These are phyloP conservation scores for Apostichopus leukothele DNA, from an alignment of 53 echinoderm and acorn worm species.

Conservation along the genomic window DNA sequence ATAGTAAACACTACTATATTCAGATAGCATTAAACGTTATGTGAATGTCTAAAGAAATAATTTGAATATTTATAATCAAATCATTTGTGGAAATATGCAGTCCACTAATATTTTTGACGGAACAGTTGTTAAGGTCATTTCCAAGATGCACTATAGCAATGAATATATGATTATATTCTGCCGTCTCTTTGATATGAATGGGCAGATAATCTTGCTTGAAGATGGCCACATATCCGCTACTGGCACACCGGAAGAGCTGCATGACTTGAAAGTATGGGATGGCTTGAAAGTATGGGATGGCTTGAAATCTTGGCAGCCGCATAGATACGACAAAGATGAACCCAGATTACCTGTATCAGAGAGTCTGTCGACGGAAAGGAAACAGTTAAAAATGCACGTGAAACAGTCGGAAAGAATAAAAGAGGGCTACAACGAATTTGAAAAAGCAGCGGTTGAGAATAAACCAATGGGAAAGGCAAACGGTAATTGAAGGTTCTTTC, in stretches of 20 bases:
- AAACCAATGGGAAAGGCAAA: background rate
- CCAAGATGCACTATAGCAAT: too few relatives aligned
- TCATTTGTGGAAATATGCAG: too few relatives aligned
- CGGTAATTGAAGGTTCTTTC: background rate
- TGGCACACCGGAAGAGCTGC: background rate
- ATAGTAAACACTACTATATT: too few relatives aligned
- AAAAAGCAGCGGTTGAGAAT: background rate
- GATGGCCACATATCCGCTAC: background rate
- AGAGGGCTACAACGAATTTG: background rate
- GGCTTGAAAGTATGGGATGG: too few relatives aligned
- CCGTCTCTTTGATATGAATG: background rate
- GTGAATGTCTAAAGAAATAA: too few relatives aligned
- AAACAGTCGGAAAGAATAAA: background rate
- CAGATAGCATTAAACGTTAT: too few relatives aligned
- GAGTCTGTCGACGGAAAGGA: background rate
- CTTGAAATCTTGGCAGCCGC: too few relatives aligned
- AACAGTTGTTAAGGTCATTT: too few relatives aligned
- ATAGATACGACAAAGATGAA: background rate
- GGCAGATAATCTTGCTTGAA: background rate
- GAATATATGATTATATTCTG: too few relatives aligned
- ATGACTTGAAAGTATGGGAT: background rate
- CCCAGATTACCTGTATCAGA: background rate
- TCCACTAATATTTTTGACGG: too few relatives aligned
- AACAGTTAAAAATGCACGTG: background rate
- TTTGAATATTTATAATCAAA: too few relatives aligned